phyloP scores from a whole-genome alignment of 2,113 vertebrate genomes.

The Hydropotes inermis region DNA sequence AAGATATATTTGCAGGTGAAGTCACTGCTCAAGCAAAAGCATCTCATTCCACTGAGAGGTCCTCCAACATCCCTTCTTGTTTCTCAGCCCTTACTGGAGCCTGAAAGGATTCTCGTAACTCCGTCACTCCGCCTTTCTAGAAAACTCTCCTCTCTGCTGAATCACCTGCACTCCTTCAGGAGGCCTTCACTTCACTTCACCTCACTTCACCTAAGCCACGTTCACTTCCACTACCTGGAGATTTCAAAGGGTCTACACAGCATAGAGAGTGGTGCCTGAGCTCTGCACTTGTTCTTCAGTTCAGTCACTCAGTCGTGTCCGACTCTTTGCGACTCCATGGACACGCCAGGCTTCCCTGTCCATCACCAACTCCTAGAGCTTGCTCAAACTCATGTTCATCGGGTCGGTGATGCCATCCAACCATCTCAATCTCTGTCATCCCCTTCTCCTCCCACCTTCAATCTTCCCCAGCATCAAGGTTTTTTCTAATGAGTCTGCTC shows the following conservation, averaged over 20 bases:
- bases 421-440: not conserved
- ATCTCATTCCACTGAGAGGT: not conserved
- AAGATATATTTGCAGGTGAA: not conserved
- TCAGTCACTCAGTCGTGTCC: not conserved
- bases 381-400: not conserved
- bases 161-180: not conserved
- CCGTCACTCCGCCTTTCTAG: not conserved
- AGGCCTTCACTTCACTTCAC: not conserved
- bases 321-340: not conserved
- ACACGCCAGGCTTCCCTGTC: not conserved
- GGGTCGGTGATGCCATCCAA: not conserved
- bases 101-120: not conserved
- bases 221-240: not conserved
- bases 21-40: not conserved
- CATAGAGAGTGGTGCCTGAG: fast-evolving
- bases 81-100: not conserved
- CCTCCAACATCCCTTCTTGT: fast-evolving
- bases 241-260: not conserved
- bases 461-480: not conserved
- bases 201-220: not conserved
- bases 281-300: not conserved
- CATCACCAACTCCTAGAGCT: not conserved
- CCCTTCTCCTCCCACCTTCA: not conserved
- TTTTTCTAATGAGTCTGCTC: not conserved
- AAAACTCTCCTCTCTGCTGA: not conserved